These are phyloP conservation scores for Conus ventricosus DNA, from an alignment of 1,140 invertebrate species.

Conservation along the genomic window DNA sequence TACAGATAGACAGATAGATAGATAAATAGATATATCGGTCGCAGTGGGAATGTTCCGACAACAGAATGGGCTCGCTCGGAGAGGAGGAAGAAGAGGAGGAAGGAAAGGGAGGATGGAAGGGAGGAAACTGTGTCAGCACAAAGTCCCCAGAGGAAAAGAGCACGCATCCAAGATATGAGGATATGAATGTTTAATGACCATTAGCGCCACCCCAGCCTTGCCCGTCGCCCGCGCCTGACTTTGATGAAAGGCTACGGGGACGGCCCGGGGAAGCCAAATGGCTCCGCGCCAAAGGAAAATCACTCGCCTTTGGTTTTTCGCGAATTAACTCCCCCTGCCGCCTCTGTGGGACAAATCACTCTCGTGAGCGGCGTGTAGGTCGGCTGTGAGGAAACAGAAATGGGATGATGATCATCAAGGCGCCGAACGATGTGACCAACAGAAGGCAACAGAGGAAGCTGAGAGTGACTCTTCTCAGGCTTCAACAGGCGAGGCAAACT, in stretches of 20 bases:
- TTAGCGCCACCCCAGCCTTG: slow-evolving; percentile 37
- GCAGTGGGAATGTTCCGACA: too few species aligned
- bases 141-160: background rate
- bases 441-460: too few species aligned
- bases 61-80: too few species aligned
- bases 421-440: too few species aligned
- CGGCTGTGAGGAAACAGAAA: too few species aligned
- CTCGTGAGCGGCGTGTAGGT: too few species aligned
- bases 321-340: too few species aligned
- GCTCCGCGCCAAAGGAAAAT: slow-evolving; percentile 10
- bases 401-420: too few species aligned
- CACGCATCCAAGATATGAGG: slow-evolving; percentile 53
- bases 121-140: background rate
- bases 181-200: slow-evolving; percentile 55
- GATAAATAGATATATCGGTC: background rate
- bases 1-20: background rate
- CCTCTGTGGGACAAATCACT: too few species aligned
- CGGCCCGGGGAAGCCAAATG: background rate
- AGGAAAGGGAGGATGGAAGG: background rate
- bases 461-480: too few species aligned
- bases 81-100: background rate
- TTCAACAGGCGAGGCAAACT: too few species aligned
- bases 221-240: slow-evolving; percentile 33
- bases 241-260: slow-evolving; percentile 32
- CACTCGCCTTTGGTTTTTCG: background rate